A percentile compares a stretch with the other conserved stretches of the same genome.
Conservation (phyloP, 2,888 invertebrate genomes). For the Elgonia sp. region DNA sequence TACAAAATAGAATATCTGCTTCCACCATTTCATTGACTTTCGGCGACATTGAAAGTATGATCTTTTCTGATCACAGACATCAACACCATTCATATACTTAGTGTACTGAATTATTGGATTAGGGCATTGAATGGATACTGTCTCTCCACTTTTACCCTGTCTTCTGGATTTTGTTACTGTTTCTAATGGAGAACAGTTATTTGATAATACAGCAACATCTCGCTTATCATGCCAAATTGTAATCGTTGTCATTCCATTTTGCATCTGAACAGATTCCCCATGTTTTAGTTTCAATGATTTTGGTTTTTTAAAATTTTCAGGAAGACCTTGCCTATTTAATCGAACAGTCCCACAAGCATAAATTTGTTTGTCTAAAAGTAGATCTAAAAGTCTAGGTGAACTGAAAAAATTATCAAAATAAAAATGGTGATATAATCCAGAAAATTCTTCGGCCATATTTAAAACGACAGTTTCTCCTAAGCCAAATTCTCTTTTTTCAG, state of each 20-base stretch:
- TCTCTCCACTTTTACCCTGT: not conserved
- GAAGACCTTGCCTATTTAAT: too few species aligned
- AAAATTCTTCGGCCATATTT: conserved; percentile 42
- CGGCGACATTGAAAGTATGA: conserved; percentile 24
- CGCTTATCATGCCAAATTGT: conserved; percentile 28
- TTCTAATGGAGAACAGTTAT: conserved; percentile 28
- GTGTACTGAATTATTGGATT: conserved; percentile 2
- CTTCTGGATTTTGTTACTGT: not conserved
- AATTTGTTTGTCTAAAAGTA: too few species aligned
- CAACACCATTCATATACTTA: conserved; percentile 41
- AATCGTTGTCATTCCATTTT: too few species aligned
- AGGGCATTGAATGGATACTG: conserved; percentile 1
- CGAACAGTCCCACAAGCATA: too few species aligned
- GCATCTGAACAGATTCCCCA: too few species aligned
- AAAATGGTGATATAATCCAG: conserved; percentile 33
- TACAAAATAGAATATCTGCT: conserved; percentile 45
- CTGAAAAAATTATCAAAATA: conserved; percentile 63
- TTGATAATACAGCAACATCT: conserved; percentile 19
- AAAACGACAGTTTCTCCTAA: conserved; percentile 59
- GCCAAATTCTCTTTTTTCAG: conserved; percentile 39
- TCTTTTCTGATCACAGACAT: conserved; percentile 22
- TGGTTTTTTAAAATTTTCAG: too few species aligned
- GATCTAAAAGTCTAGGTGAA: not conserved
- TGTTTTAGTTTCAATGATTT: too few species aligned
- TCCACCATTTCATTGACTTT: conserved; percentile 35